Percentiles rank a stretch among this genome's conserved stretches.
These are phyloP conservation scores for Phragmatobia fuliginosa DNA, from an alignment of 2,888 invertebrate species.

Conservation along the genomic window DNA sequence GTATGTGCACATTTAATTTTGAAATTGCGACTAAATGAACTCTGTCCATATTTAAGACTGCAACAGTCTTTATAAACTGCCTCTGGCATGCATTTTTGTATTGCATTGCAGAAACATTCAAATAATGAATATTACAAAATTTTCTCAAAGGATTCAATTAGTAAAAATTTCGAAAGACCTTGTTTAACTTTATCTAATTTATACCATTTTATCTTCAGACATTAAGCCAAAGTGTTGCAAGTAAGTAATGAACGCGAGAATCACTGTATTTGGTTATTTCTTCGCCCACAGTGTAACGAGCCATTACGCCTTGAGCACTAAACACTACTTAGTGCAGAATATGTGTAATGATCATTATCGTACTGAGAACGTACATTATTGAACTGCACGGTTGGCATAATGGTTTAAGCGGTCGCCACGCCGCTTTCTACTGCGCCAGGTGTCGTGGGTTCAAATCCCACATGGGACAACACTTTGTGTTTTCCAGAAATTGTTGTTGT, in stretches of 20 bases:
- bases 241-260: constrained; percentile 1
- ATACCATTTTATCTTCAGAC: constrained; percentile 1
- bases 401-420: no score
- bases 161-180: neutral
- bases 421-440: no score
- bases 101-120: neutral
- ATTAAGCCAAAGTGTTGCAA: constrained; percentile 8
- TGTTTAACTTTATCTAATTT: neutral
- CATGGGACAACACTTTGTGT: no score
- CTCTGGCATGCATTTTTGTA: neutral
- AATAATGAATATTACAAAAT: neutral
- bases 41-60: neutral
- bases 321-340: neutral
- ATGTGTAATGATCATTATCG: neutral
- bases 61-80: neutral
- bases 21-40: no score
- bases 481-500: no score
- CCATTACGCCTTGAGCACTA: constrained; percentile 6
- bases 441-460: no score
- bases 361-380: neutral
- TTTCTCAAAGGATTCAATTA: constrained; percentile 4
- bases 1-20: no score
- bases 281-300: neutral
- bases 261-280: constrained; percentile 4
- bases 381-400: no score